Evolutionary conservation across 2,113 vertebrate species (phyloP).

Genomic region (Tinamus guttatus): DNA sequence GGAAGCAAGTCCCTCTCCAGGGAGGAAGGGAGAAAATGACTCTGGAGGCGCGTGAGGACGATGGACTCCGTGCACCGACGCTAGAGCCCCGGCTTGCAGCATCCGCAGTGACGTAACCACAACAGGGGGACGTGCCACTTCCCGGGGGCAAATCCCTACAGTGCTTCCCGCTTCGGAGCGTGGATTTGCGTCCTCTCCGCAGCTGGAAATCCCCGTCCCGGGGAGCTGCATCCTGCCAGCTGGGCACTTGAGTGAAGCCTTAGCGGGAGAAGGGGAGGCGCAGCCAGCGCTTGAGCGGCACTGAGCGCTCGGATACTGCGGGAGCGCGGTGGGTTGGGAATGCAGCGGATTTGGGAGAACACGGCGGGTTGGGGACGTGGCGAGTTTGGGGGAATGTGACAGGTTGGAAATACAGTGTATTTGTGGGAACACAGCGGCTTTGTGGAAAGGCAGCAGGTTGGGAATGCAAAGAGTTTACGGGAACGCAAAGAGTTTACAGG

Average conservation of each 20-base stretch:
- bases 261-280: too few species aligned
- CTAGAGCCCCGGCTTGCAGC: background rate
- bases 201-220: background rate
- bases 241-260: background rate
- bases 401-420: too few species aligned
- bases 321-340: too few species aligned
- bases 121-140: background rate
- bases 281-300: too few species aligned
- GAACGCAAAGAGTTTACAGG: too few species aligned
- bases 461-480: background rate
- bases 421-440: too few species aligned
- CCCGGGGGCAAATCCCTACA: background rate
- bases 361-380: too few species aligned
- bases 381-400: too few species aligned
- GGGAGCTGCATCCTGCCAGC: background rate
- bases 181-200: background rate
- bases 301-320: too few species aligned
- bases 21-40: background rate
- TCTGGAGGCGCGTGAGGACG: background rate
- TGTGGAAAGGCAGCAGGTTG: too few species aligned
- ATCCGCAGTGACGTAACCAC: background rate
- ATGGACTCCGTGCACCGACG: background rate
- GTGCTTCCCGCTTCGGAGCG: rapidly evolving
- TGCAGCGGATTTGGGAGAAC: too few species aligned
- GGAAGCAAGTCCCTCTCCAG: background rate